Evolutionary conservation across 1,140 invertebrate species (phyloP).

Genomic region (Pararge aegeria): DNA sequence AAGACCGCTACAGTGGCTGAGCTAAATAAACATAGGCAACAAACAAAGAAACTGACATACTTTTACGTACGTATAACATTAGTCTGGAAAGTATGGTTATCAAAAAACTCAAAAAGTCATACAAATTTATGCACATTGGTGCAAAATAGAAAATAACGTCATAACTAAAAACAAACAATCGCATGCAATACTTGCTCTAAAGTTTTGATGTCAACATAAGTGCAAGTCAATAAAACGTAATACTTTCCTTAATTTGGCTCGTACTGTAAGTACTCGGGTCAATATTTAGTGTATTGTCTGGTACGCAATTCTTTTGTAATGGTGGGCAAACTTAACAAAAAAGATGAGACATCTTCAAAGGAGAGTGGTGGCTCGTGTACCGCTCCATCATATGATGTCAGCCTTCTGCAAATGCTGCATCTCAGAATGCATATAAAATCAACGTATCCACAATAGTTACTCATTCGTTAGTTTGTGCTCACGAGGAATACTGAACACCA

Average conservation of each 20-base stretch:
- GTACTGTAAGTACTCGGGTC: background rate
- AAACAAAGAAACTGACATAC: no score
- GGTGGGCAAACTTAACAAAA: constrained; percentile 17
- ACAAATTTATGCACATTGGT: no score
- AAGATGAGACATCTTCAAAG: constrained; percentile 23
- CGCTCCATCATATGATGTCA: constrained; percentile 66
- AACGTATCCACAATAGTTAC: constrained; percentile 60
- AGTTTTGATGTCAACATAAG: background rate
- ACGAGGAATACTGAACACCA: constrained; percentile 66
- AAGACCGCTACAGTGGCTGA: no score
- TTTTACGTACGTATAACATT: no score
- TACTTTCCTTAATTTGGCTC: background rate
- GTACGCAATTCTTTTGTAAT: background rate
- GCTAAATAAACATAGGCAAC: no score
- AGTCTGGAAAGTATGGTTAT: no score
- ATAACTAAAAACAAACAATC: no score
- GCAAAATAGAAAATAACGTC: no score
- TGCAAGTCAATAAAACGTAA: background rate
- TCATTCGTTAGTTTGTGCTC: constrained; percentile 77
- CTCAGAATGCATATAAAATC: constrained; percentile 69
- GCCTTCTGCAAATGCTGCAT: constrained; percentile 61
- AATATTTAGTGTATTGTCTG: background rate
- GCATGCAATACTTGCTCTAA: background rate
- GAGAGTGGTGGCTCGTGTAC: constrained; percentile 36
- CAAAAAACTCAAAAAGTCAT: no score